Percentiles rank a stretch among this genome's conserved stretches.
These are phyloP conservation scores for Antheraea mylitta DNA, from an alignment of 1,140 invertebrate species.

Conservation along the genomic window DNA sequence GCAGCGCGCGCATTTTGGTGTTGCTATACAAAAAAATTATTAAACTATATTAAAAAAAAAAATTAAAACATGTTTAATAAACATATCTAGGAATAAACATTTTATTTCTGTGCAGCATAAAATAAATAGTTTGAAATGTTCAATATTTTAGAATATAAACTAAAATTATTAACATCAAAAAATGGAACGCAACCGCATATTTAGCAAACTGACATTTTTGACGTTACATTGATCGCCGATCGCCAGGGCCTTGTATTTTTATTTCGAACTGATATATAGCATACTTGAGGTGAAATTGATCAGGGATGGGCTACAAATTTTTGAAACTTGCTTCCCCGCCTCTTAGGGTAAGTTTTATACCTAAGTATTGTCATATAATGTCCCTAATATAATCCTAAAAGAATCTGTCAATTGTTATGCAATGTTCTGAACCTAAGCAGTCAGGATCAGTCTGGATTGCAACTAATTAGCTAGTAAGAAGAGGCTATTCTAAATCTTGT, in stretches of 20 bases:
- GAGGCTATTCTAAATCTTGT: neutral
- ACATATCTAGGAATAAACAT: no score
- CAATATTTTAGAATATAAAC: conserved; percentile 28
- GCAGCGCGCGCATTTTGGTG: conserved; percentile 66
- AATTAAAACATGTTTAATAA: no score
- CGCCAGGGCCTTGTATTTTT: conserved; percentile 53
- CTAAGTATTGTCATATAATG: neutral
- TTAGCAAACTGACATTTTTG: conserved; percentile 16
- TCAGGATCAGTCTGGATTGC: neutral
- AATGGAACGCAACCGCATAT: neutral
- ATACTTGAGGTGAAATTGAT: conserved; percentile 6
- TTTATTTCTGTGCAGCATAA: no score
- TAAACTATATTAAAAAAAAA: neutral
- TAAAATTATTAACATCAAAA: conserved; percentile 20
- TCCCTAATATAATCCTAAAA: conserved; percentile 10
- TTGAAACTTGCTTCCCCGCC: conserved; percentile 61
- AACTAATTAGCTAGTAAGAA: neutral
- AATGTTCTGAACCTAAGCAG: conserved; percentile 22
- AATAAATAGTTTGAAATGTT: neutral
- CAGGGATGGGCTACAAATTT: conserved; percentile 66
- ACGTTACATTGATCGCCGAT: conserved; percentile 31
- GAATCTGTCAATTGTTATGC: conserved; percentile 54
- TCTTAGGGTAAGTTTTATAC: conserved; percentile 49
- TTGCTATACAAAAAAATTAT: conserved; percentile 29
- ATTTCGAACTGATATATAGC: conserved; percentile 28